phyloP scores from a whole-genome alignment of 1,140 invertebrate genomes.

The Druon quercuslanigerum region DNA sequence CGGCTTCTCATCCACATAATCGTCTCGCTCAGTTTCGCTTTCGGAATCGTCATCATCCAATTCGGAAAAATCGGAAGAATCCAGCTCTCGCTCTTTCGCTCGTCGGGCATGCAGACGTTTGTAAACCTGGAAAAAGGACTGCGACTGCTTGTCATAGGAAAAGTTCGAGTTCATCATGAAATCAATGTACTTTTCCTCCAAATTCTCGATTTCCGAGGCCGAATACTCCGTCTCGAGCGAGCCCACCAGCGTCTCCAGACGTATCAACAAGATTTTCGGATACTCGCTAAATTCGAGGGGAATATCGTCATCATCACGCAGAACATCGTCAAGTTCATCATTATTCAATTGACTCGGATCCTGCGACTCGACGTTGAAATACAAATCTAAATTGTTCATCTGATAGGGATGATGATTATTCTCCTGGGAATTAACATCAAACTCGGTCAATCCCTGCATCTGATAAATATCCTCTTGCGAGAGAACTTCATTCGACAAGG shows the following conservation, averaged over 20 bases:
- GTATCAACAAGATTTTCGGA: slow-evolving; percentile 40
- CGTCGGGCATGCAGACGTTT: background rate
- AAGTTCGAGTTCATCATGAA: slow-evolving; percentile 41
- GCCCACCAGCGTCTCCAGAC: slow-evolving; percentile 41
- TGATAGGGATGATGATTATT: background rate
- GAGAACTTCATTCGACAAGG: background rate
- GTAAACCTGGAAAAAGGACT: background rate
- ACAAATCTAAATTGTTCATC: background rate
- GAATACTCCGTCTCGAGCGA: slow-evolving; percentile 39
- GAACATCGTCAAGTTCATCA: no score
- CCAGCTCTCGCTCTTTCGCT: background rate
- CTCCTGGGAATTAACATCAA: background rate
- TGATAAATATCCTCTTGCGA: background rate
- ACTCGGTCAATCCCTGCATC: background rate
- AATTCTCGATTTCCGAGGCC: slow-evolving; percentile 41
- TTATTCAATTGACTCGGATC: slow-evolving; percentile 24
- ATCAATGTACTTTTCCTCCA: slow-evolving; percentile 43
- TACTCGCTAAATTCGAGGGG: background rate
- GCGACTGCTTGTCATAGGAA: slow-evolving; percentile 35
- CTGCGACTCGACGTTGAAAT: background rate
- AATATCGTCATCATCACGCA: no score
- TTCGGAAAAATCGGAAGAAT: background rate
- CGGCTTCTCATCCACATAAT: background rate
- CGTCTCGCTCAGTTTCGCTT: background rate
- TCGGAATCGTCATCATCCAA: background rate